Conservation (phyloP, 2,797 vertebrate genomes). For the Hippocampus kuda region DNA sequence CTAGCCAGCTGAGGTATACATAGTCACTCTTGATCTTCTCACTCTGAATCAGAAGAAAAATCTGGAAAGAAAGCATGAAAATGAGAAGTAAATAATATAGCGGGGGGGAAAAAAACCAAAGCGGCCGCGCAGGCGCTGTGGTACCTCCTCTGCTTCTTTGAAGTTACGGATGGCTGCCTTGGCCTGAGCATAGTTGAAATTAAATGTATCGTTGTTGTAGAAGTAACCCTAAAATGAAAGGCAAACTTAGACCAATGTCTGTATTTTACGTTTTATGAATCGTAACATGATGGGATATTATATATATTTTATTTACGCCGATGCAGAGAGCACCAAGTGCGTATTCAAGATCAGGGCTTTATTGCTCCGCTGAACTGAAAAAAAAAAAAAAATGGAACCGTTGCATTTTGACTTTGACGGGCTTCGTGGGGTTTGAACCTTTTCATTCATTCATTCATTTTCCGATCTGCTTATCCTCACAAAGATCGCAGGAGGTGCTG, state of each 20-base stretch:
- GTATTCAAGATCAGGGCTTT: too few relatives aligned
- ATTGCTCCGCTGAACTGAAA: too few relatives aligned
- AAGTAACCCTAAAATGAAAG: constrained; percentile 79
- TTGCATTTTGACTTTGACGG: too few relatives aligned
- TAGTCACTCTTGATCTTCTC: constrained; percentile 96
- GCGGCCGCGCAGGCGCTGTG: neutral
- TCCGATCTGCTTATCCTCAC: too few relatives aligned
- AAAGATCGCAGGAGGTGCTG: too few relatives aligned
- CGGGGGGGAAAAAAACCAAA: neutral
- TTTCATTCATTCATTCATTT: too few relatives aligned
- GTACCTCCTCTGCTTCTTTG: constrained; percentile 89
- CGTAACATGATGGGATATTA: neutral
- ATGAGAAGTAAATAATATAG: neutral
- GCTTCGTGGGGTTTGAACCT: too few relatives aligned
- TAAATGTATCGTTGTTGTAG: constrained; percentile 91
- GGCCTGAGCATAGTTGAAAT: constrained; percentile 97
- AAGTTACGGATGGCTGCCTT: constrained; percentile 88
- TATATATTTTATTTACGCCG: too few relatives aligned
- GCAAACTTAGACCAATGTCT: neutral
- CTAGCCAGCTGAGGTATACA: constrained; percentile 91
- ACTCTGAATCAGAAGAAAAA: constrained; percentile 89
- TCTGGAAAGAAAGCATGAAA: constrained; percentile 55
- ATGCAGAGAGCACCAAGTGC: too few relatives aligned
- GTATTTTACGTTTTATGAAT: neutral
- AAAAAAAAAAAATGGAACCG: too few relatives aligned